A percentile compares a stretch with the other conserved stretches of the same genome.
phyloP scores from a whole-genome alignment of 2,888 invertebrate species.

The Allophyes oxyacanthae region DNA sequence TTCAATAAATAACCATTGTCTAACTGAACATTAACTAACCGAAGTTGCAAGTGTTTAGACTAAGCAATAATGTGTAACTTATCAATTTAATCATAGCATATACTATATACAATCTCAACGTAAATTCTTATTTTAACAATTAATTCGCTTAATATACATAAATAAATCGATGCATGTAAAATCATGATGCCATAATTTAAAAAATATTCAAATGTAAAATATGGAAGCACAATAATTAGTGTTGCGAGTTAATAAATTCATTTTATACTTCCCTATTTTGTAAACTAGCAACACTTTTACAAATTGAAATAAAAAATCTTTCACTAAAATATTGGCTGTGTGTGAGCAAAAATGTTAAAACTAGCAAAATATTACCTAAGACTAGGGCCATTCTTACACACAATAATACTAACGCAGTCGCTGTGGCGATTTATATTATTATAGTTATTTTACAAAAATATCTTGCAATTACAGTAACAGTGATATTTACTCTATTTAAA shows the following conservation, averaged over 20 bases:
- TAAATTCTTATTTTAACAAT: slow-evolving; percentile 56
- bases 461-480: slow-evolving; percentile 71
- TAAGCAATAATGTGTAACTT: slow-evolving; percentile 46
- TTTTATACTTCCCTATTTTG: slow-evolving; percentile 24
- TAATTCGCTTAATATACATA: slow-evolving; percentile 58
- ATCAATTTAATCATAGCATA: slow-evolving; percentile 53
- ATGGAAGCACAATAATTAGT: slow-evolving; percentile 65
- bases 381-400: slow-evolving; percentile 81
- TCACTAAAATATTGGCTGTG: slow-evolving; percentile 68
- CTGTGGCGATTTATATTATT: slow-evolving; percentile 47
- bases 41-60: slow-evolving; percentile 41
- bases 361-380: slow-evolving; percentile 81
- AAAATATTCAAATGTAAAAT: slow-evolving; percentile 58
- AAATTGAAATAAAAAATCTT: slow-evolving; percentile 47
- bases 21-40: slow-evolving; percentile 33
- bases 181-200: slow-evolving; percentile 48
- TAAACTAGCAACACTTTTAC: slow-evolving; percentile 45
- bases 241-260: slow-evolving; percentile 52
- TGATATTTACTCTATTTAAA: slow-evolving; percentile 60
- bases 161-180: slow-evolving; percentile 61
- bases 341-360: slow-evolving; percentile 78
- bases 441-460: slow-evolving; percentile 74
- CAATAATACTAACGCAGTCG: slow-evolving; percentile 74
- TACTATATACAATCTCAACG: slow-evolving; percentile 61
- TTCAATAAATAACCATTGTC: slow-evolving; percentile 21